These are phyloP conservation scores for Lordiphosa stackelbergi DNA, from an alignment of 1,140 invertebrate genomes.

Conservation along the genomic window DNA sequence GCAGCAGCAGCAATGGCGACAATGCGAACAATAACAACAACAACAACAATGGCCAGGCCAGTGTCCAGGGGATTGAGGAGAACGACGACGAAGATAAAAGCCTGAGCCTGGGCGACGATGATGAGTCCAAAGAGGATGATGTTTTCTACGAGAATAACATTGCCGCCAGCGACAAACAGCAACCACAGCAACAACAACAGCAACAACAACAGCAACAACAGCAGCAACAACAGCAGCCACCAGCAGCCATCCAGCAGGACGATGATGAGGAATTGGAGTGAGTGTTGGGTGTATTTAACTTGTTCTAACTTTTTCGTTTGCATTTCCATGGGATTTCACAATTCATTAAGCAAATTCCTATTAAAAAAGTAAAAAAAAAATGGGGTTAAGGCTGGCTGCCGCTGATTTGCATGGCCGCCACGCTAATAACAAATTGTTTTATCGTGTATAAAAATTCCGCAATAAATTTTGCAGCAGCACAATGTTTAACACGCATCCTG, in stretches of 20 bases:
- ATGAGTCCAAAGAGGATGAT: constrained; percentile 83
- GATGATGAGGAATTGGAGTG: constrained; percentile 79
- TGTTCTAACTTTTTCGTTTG: constrained; percentile 26
- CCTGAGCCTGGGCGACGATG: constrained; percentile 71
- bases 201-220: constrained; percentile 37
- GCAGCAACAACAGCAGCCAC: constrained; percentile 31
- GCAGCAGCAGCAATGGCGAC: constrained; percentile 33
- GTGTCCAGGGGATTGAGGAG: constrained; percentile 67
- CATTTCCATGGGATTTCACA: constrained; percentile 59
- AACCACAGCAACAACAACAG: constrained; percentile 40
- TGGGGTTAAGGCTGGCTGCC: constrained; percentile 25
- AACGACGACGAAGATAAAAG: constrained; percentile 67
- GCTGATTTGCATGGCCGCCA: constrained; percentile 52
- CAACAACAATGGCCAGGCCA: constrained; percentile 57
- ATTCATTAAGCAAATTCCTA: constrained; percentile 70
- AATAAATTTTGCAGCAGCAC: constrained; percentile 50
- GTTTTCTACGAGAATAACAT: constrained; percentile 85
- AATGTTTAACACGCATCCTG: constrained; percentile 58
- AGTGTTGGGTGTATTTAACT: constrained; percentile 39
- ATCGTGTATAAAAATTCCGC: constrained; percentile 72
- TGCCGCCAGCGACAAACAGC: constrained; percentile 53
- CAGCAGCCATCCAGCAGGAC: constrained; percentile 77
- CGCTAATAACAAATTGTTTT: constrained; percentile 75
- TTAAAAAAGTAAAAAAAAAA: constrained; percentile 18
- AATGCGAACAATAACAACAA: constrained; percentile 22